phyloP scores from a whole-genome alignment of 2,797 vertebrate genomes.

The Hemitrygon akajei region DNA sequence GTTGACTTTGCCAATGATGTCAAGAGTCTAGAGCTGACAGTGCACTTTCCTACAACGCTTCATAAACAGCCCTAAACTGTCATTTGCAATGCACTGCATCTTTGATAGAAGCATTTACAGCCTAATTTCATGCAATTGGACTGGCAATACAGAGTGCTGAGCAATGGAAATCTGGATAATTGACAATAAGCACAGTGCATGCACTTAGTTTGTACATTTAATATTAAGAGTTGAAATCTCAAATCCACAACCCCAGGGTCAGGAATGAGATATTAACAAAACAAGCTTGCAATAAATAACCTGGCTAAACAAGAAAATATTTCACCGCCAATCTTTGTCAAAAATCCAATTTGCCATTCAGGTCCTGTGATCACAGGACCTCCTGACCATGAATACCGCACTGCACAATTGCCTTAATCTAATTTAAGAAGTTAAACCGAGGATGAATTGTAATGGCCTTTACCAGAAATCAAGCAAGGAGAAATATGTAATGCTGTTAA shows the following conservation, averaged over 20 bases:
- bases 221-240: background rate
- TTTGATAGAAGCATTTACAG: background rate
- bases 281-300: background rate
- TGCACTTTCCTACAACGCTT: background rate
- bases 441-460: background rate
- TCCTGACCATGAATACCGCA: background rate
- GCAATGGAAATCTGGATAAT: background rate
- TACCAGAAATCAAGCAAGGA: background rate
- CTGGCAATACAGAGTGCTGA: slow-evolving; percentile 3
- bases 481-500: background rate
- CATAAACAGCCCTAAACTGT: background rate
- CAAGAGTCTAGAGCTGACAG: background rate
- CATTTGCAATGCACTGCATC: background rate
- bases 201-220: background rate
- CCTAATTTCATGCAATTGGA: background rate
- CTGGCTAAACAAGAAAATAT: no score
- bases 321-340: background rate
- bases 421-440: background rate
- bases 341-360: background rate
- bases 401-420: background rate
- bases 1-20: background rate
- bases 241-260: background rate
- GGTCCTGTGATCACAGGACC: background rate
- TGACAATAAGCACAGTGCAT: slow-evolving; percentile 2
- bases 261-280: slow-evolving; percentile 1